Conservation (phyloP, 2,797 vertebrate genomes). For the Acanthornis magna region DNA sequence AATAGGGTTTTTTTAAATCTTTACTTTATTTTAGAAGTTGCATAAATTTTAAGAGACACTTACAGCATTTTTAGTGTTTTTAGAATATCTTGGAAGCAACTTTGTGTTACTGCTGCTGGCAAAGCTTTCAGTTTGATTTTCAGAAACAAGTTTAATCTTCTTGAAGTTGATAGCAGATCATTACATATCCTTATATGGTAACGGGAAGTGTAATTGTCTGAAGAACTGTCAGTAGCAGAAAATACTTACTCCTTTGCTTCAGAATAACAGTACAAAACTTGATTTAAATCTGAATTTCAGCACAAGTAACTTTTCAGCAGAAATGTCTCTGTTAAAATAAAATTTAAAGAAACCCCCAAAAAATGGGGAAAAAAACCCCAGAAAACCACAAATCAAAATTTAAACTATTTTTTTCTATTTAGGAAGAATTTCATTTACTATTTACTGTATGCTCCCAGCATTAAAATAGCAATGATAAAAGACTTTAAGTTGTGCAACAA, state of each 20-base stretch:
- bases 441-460: neutral
- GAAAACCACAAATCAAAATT: neutral
- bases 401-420: neutral
- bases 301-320: neutral
- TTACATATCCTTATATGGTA: neutral
- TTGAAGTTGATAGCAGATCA: neutral
- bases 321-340: neutral
- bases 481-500: neutral
- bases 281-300: neutral
- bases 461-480: neutral
- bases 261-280: neutral
- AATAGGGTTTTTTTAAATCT: neutral
- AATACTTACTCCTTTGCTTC: neutral
- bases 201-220: neutral
- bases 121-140: neutral
- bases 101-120: neutral
- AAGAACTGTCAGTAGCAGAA: neutral
- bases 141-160: neutral
- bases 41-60: neutral
- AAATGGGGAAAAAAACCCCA: accelerated
- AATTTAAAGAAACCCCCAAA: neutral
- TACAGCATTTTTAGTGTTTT: neutral
- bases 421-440: neutral
- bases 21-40: neutral
- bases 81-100: neutral